Evolutionary conservation across 2,113 vertebrate genomes (phyloP), one percentile per base, ranked within the genome.

Genomic region (Lichenostomus cassidix): DNA sequence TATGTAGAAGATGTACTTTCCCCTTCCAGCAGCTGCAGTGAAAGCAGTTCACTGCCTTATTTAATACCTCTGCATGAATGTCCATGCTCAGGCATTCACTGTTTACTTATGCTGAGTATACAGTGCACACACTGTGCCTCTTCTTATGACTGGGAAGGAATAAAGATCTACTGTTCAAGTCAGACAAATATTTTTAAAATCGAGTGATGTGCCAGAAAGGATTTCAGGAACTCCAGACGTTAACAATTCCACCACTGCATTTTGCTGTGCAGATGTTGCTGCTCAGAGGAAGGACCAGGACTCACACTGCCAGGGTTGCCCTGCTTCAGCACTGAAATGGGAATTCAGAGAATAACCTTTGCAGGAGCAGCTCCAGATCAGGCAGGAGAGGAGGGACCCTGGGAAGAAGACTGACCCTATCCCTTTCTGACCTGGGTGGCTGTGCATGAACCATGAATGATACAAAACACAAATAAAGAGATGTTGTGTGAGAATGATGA

Each of bases 121-220:
- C 94, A 96, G 83, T 22, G 60, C 77, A 44, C 42, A 85, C 90
- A 79, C 89, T 95, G 96, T 79, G 35, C 93, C 56, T 18, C 91
- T 94, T 63, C 89, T 75, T 31, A 91, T 97, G 73, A 91, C 84
- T 35, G 68, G 47, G 70, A 92, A 95, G 76, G 85, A 95, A 97
- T 92, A 96, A 96, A 94, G 92, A 80, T 74, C 88, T 41, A 80
- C 92, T 97, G 95, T 95, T 90, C 60, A 24, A 87, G 73, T 39
- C 80, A 90, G 90, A 67, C 89, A 95, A 75, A 60, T 88, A 92
- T 94, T 93, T 96, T 92, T 92, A 20, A 88, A 86, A 90, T 62
- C 1, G 3, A 47, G 17, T 6, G 4, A 80, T 75, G 58, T 83
- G 83, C 83, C 91, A 94, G 87, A 35, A 87, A 33, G 76, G 77